Evolutionary conservation across 2,797 vertebrate genomes (phyloP), one percentile per base, ranked within the genome.

Genomic region (Gephyroberyx darwinii): DNA sequence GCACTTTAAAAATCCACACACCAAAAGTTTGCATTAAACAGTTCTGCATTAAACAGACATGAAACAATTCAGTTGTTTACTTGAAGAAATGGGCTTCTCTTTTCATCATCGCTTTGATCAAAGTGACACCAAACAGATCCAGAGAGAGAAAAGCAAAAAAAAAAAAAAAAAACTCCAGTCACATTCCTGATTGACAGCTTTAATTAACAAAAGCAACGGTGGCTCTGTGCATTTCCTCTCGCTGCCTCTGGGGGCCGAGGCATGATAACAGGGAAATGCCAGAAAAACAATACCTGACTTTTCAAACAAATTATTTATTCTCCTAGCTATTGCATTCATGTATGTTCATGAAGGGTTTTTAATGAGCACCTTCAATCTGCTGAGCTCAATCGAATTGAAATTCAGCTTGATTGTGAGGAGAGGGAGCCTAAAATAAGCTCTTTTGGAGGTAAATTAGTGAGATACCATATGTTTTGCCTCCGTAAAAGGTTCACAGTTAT

Each of bases 131-230:
- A 86, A 87, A 86, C 83, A 72, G 78, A 89, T 88, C 89, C 86
- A 63, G 84, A 72, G 84, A 86, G 90, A 82, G 78, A 76, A 53
- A 83, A 74, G 76, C 60, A 89, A 69, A 77, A 58, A 60, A 59
- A 66, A 66, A 69, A 80, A 78, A 26, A 26, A 26, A 1, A 26
- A 26, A 26, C 26, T 26, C 26, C 26, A 71, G 60, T 78, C 52
- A 73, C 65, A 33, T 69, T 78, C 30, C 61, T 92, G 91, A 93
- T 90, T 93, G 92, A 91, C 91, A 91, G 88, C 86, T 86, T 90
- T 94, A 91, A 93, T 94, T 91, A 92, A 91, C 90, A 84, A 91
- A 90, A 89, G 87, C 82, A 67, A 83, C 12, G 43, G 78, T 5
- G 75, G 75, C 75, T 82, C 79, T 72, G 73, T 87, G 87, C 77